Evolutionary conservation across 2,888 invertebrate species (phyloP).

Genomic region (Acronicta alni): DNA sequence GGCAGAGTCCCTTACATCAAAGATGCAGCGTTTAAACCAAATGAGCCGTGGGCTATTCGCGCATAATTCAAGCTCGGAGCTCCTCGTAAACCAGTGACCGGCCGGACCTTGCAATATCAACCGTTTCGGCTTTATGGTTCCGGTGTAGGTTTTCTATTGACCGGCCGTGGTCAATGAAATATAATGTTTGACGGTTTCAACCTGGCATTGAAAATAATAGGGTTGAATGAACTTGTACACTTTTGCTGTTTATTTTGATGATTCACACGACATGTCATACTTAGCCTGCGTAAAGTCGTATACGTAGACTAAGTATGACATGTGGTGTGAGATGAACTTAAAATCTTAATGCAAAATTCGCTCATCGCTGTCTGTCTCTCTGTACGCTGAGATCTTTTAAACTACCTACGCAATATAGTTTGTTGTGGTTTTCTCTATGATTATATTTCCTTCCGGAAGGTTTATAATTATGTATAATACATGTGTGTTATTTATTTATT

Average conservation of each 20-base stretch:
- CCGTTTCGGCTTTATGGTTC: slow-evolving; percentile 69
- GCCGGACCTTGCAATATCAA: slow-evolving; percentile 66
- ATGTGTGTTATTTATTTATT: no score
- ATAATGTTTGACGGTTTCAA: slow-evolving; percentile 27
- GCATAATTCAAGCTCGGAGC: slow-evolving; percentile 78
- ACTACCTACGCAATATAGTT: no score
- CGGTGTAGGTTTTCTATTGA: slow-evolving; percentile 53
- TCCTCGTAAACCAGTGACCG: slow-evolving; percentile 42
- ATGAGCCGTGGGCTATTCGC: slow-evolving; percentile 84
- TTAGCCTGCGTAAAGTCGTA: no score
- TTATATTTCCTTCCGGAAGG: no score
- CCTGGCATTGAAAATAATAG: slow-evolving; percentile 10
- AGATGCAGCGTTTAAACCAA: slow-evolving; percentile 80
- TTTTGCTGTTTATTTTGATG: slow-evolving; percentile 1
- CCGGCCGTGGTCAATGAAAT: slow-evolving; percentile 33
- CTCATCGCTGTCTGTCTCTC: no score
- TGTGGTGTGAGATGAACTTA: no score
- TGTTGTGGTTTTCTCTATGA: no score
- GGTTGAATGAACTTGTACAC: slow-evolving; percentile 19
- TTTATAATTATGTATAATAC: no score
- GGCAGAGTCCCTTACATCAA: slow-evolving; percentile 72
- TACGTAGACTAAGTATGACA: no score
- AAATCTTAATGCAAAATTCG: no score
- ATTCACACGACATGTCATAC: no score
- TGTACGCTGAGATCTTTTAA: no score